Conservation (phyloP, 1,140 invertebrate genomes). For the Eciton burchellii region DNA sequence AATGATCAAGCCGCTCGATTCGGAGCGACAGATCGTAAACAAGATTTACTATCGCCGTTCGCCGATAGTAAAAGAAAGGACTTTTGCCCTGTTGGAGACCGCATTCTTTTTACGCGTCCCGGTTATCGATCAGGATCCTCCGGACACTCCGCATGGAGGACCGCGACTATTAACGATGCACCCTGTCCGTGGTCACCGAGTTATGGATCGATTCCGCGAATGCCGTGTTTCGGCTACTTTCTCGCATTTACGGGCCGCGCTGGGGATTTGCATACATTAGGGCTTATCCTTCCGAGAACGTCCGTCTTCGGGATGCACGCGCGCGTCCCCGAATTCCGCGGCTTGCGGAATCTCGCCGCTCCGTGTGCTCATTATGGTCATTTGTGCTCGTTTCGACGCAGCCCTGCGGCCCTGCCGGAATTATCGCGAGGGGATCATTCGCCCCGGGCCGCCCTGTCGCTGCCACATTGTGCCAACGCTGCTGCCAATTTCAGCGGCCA, state of each 20-base stretch:
- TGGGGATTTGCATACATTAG: constrained; percentile 86
- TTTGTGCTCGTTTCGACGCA: constrained; percentile 54
- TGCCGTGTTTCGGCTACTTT: constrained; percentile 77
- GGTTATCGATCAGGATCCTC: not conserved
- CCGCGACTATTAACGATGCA: constrained; percentile 36
- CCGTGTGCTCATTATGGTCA: constrained; percentile 68
- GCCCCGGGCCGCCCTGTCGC: not conserved
- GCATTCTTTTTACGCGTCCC: not conserved
- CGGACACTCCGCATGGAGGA: not conserved
- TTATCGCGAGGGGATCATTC: constrained; percentile 41
- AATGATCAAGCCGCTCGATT: too few relatives aligned
- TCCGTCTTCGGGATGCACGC: constrained; percentile 80
- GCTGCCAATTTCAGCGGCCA: constrained; percentile 27
- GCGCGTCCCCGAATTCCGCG: constrained; percentile 74
- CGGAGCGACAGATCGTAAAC: too few relatives aligned
- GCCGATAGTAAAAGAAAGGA: not conserved
- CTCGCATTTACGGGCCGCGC: constrained; percentile 77
- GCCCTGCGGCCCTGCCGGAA: constrained; percentile 14
- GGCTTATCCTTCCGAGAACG: constrained; percentile 86
- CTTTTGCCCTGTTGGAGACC: not conserved
- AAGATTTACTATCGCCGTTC: not conserved
- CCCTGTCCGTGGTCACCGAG: constrained; percentile 51
- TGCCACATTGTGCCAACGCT: constrained; percentile 24
- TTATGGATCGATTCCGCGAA: constrained; percentile 83
- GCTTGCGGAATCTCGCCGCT: constrained; percentile 76